phyloP scores from a whole-genome alignment of 2,113 vertebrate species.

The Chionomys nivalis region DNA sequence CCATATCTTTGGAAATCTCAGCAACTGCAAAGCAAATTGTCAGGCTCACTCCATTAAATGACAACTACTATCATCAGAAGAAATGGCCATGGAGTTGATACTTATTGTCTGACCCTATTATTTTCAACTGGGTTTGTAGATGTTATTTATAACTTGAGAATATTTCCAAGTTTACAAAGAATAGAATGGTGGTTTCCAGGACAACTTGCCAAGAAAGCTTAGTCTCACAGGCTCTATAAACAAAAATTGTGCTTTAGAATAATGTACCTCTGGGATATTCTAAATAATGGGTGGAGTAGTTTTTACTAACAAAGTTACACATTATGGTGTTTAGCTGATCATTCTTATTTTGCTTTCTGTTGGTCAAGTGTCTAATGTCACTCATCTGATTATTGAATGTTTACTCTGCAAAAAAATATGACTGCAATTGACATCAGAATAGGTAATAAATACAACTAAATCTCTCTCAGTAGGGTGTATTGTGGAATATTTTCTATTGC shows the following conservation, averaged over 20 bases:
- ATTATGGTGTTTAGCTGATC: not conserved
- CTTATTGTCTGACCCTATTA: conserved; percentile 38
- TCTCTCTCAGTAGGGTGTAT: not conserved
- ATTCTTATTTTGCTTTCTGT: conserved; percentile 7
- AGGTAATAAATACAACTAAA: not conserved
- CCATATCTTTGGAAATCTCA: conserved; percentile 38
- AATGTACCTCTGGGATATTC: not conserved
- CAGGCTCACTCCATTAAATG: conserved; percentile 47
- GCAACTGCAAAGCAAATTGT: conserved; percentile 28
- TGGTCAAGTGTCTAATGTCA: not conserved
- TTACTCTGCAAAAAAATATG: not conserved
- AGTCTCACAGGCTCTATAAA: not conserved
- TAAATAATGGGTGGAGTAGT: not conserved
- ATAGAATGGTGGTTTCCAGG: conserved; percentile 25
- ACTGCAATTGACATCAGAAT: not conserved
- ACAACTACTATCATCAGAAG: conserved; percentile 42
- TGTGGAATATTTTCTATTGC: not conserved
- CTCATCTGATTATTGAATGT: not conserved
- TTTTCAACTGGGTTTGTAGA: conserved; percentile 1
- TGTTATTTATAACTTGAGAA: conserved; percentile 47
- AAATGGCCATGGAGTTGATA: conserved; percentile 40
- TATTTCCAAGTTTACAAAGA: conserved; percentile 25
- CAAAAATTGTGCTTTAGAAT: not conserved
- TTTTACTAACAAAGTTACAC: not conserved
- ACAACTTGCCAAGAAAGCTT: not conserved